Percentiles rank a stretch among this genome's conserved stretches.
phyloP scores from a whole-genome alignment of 2,113 vertebrate species.

The Pelecanus crispus region DNA sequence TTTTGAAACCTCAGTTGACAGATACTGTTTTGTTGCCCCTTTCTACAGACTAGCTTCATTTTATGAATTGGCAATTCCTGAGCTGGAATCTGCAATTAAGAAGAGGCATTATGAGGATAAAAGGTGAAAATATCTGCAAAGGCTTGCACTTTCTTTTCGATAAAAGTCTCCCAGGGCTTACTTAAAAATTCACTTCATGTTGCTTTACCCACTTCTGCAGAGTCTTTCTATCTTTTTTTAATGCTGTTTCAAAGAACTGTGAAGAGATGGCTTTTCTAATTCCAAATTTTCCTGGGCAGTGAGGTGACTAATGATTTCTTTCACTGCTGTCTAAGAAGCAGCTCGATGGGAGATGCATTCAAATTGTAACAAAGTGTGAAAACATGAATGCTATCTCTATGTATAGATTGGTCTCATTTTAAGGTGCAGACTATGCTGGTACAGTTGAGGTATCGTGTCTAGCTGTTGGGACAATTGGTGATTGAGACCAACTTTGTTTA shows the following conservation, averaged over 20 bases:
- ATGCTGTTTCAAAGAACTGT: not conserved
- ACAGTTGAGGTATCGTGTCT: not conserved
- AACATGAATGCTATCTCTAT: not conserved
- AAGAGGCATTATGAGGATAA: slow-evolving; percentile 85
- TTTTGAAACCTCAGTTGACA: not conserved
- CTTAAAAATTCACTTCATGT: not conserved
- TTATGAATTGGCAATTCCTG: slow-evolving; percentile 87
- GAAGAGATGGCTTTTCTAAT: not conserved
- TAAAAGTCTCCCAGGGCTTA: not conserved
- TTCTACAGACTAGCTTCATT: slow-evolving; percentile 83
- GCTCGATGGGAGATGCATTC: not conserved
- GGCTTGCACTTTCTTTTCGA: not conserved
- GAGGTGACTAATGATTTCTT: not conserved
- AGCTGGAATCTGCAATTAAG: slow-evolving; percentile 86
- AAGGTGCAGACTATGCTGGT: not conserved
- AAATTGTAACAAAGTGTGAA: not conserved
- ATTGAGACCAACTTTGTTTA: not conserved
- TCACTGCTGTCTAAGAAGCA: not conserved
- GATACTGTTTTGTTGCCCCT: not conserved
- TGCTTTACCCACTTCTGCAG: not conserved
- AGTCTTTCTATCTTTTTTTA: not conserved
- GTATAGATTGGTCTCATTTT: not conserved
- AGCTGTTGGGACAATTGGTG: not conserved
- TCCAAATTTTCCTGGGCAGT: not conserved
- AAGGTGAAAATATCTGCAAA: slow-evolving; percentile 67